These are phyloP conservation scores for Odontomachus brunneus DNA, from an alignment of 1,140 invertebrate genomes.

Conservation along the genomic window DNA sequence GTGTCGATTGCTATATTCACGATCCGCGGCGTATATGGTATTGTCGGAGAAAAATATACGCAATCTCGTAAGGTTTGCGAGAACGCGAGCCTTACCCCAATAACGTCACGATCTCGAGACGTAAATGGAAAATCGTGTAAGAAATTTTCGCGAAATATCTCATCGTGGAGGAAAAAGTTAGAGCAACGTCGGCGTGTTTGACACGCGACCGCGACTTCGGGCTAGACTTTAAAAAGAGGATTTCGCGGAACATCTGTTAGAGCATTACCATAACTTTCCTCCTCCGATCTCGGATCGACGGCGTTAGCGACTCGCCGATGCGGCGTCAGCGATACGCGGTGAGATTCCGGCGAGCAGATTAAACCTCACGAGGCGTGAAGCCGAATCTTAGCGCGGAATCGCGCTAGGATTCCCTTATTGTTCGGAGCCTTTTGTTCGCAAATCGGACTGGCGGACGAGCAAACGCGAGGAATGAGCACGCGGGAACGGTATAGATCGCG, in stretches of 20 bases:
- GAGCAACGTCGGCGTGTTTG: background rate
- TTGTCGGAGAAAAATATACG: background rate
- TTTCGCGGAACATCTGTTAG: background rate
- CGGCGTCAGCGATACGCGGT: constrained; percentile 21
- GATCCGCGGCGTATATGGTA: background rate
- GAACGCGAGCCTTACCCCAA: too few relatives aligned
- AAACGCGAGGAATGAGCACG: constrained; percentile 44
- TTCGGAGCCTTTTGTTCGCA: constrained; percentile 63
- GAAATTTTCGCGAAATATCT: background rate
- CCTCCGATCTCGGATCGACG: background rate
- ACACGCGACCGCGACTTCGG: background rate
- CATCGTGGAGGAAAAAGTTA: background rate
- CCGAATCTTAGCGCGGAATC: constrained; percentile 46
- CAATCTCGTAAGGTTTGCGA: background rate
- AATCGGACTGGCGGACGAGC: constrained; percentile 61
- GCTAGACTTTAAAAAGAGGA: background rate
- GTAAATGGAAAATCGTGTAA: background rate
- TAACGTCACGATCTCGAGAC: too few relatives aligned
- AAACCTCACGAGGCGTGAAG: constrained; percentile 52
- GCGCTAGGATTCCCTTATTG: constrained; percentile 64
- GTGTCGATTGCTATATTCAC: background rate
- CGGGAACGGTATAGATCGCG: background rate
- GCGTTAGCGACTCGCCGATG: background rate
- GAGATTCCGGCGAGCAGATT: background rate
- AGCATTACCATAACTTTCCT: background rate